Base-by-base conservation (phyloP, 2,113 vertebrate species). In the Oriolus oriolus region DNA sequence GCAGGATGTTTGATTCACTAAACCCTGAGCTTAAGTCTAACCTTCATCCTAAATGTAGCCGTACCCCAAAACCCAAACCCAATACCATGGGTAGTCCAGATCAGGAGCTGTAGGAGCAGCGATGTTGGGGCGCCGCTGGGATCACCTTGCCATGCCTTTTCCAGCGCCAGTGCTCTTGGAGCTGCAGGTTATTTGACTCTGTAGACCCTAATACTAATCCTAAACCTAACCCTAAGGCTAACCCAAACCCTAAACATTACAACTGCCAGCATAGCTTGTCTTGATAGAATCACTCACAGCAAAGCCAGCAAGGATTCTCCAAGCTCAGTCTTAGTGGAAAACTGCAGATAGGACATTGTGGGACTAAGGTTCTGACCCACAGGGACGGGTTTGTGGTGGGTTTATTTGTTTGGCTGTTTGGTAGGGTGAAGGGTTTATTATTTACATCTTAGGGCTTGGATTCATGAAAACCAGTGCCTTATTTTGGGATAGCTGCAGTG, bases 391-490 rank as follows among this genome's bases (percentile, higher is more conserved):
- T 73, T 21, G 2, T 10, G 15, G 5, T 18, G 19, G 8, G 13
- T 69, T 73, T 21, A 5, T 39, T 63, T 64, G 10, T 53, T 42
- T 68, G 14, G 53, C 39, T 71, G 5, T 28, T 82, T 47, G 9
- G 1, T 35, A 6, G 15, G 7, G 8, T 5, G 27, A 22, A 28
- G 14, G 14, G 2, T n/a, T n/a, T 33, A n/a, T 45, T 26, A 47
- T 23, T 11, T 68, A 24, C 5, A 35, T 35, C 24, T 90, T n/a
- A 52, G 27, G 54, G 50, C 20, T 28, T 57, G 37, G 24, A 26
- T 66, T 65, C 7, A 15, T 66, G 47, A 35, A 75, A 84, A 21
- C 42, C 11, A 8, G 18, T 44, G 33, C 68, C 39, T 84, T 57
- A 59, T 49, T 89, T n/a, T 45, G 77, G 61, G 77, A 20, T 6